Conservation (phyloP, 2,113 vertebrate species). For the Odobenus rosmarus region DNA sequence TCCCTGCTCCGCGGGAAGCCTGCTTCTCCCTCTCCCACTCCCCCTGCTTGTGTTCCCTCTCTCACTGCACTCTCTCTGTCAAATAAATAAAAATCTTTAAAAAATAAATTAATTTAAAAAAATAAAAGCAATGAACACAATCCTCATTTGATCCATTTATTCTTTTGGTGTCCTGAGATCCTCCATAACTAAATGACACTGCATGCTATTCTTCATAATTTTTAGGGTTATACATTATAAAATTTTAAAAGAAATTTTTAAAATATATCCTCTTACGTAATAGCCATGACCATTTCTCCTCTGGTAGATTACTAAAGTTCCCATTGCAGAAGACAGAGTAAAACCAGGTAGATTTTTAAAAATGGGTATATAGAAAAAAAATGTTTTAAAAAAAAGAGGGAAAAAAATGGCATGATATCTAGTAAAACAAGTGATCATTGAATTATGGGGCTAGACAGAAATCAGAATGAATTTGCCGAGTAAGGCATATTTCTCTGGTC, state of each 20-base stretch:
- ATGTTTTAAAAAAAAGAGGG: background rate
- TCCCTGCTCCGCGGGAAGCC: too few relatives aligned
- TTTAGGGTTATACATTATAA: background rate
- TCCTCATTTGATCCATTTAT: background rate
- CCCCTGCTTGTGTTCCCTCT: too few relatives aligned
- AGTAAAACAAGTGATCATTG: background rate
- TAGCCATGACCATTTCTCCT: background rate
- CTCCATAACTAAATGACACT: background rate
- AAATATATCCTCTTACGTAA: background rate
- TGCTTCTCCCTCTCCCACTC: too few relatives aligned
- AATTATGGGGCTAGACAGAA: background rate
- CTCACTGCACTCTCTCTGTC: too few relatives aligned
- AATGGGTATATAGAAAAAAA: background rate
- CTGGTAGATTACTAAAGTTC: background rate
- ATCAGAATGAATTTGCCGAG: slow-evolving; percentile 13
- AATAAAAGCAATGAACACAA: background rate
- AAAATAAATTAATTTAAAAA: too few relatives aligned
- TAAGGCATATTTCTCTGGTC: slow-evolving; percentile 33
- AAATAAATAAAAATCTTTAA: too few relatives aligned
- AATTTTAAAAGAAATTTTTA: background rate
- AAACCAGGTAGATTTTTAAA: background rate
- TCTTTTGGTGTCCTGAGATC: background rate
- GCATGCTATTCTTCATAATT: background rate
- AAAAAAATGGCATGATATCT: background rate
- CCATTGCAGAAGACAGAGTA: background rate